Base-by-base conservation (phyloP, 2,113 vertebrate species). In the Alectura lathami region DNA sequence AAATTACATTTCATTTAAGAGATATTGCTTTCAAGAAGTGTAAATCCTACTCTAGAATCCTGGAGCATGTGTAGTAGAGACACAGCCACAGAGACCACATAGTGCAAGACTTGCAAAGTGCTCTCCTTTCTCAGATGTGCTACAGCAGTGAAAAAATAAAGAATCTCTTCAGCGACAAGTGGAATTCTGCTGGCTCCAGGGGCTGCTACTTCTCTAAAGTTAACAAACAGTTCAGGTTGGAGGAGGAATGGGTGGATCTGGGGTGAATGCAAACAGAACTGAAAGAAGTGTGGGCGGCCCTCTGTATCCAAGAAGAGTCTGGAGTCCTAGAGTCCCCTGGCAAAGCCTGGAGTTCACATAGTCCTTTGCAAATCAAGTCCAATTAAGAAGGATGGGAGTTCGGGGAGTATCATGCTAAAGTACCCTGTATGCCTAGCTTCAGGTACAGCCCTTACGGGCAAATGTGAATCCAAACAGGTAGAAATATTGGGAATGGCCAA, bases 341-440 rank as follows among this genome's bases (percentile, higher is more conserved):
- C 59, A n/a, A 62, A 50, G 20, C 14, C 18, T 47, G 1, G 3
- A 26, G 16, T 27, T 42, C 0, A 0, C 18, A 5, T 5, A 30
- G 45, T 38, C 17, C 53, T 53, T 23, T 36, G 79, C 23, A 57
- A 42, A 53, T 51, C 13, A 17, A 21, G 14, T 13, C n/a, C 42
- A n/a, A 7, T 29, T 50, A 13, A 17, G 54, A 63, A 80, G 24
- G 50, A 16, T 62, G 7, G 36, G 11, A 4, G 2, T 59, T 23
- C 57, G 36, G 47, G 47, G 26, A 57, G 8, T 12, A 8, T 29
- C 29, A 15, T 32, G 26, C 0, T 42, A 13, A 56, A 24, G 27
- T 17, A 6, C 13, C 42, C 29, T 2, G 0, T 30, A 26, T 69
- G 26, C n/a, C 23, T 43, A 5, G 7, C 70, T 75, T 50, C 32